A percentile compares a stretch with the other conserved stretches of the same genome.
Conservation (phyloP, 2,113 vertebrate genomes). For the Arenaria interpres region DNA sequence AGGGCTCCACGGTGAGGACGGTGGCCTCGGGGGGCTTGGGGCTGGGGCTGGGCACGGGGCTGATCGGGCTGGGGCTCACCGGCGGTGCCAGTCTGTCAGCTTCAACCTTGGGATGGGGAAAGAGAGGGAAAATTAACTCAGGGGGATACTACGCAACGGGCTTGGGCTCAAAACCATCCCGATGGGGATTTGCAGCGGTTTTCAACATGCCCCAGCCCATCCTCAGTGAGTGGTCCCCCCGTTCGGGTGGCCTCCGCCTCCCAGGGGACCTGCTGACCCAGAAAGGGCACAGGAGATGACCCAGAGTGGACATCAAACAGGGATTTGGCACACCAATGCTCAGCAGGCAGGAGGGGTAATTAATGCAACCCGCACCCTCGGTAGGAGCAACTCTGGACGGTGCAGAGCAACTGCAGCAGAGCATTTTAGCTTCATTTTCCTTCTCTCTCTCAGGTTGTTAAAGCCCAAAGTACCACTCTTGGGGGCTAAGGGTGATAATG, state of each 20-base stretch:
- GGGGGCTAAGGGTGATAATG: not conserved
- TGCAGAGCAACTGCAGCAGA: not conserved
- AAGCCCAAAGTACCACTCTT: not conserved
- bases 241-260: rapidly evolving
- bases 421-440: not conserved
- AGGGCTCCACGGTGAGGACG: conserved; percentile 80
- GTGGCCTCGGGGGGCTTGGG: conserved; percentile 80
- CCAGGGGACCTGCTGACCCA: not conserved
- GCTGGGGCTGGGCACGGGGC: conserved; percentile 72
- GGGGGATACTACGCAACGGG: rapidly evolving
- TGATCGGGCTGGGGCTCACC: conserved; percentile 78
- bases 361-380: rapidly evolving
- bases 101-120: conserved; percentile 80
- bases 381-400: not conserved
- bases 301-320: rapidly evolving
- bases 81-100: conserved; percentile 85
- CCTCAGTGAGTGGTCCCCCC: rapidly evolving
- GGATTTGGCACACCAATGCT: rapidly evolving
- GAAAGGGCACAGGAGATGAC: not conserved
- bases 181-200: not conserved
- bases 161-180: not conserved
- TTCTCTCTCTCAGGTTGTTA: not conserved
- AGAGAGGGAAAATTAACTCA: not conserved
- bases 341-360: not conserved
- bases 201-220: not conserved